phyloP scores from a whole-genome alignment of 2,797 vertebrate species.

The Cyclura pinguis region DNA sequence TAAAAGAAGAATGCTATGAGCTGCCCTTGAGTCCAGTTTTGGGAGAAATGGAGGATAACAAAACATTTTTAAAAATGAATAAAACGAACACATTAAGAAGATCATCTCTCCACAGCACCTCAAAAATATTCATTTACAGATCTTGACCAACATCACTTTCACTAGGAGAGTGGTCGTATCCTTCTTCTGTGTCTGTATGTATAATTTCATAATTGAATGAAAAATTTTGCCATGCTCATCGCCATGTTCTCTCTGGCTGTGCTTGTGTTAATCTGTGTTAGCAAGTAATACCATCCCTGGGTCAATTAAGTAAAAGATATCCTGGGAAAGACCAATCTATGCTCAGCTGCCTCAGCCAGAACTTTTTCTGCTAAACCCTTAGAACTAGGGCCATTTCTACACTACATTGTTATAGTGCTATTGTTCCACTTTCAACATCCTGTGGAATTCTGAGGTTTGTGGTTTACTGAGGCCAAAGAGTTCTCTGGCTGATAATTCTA shows the following conservation, averaged over 20 bases:
- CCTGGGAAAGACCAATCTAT: background rate
- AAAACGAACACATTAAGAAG: background rate
- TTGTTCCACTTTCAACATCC: too few relatives aligned
- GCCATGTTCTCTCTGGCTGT: background rate
- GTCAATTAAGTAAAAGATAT: conserved; percentile 51
- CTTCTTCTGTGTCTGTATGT: background rate
- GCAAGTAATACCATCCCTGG: conserved; percentile 29
- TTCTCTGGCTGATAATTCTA: too few relatives aligned
- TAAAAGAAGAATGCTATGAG: too few relatives aligned
- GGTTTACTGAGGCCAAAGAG: too few relatives aligned
- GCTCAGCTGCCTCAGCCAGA: background rate
- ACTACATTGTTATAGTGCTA: too few relatives aligned
- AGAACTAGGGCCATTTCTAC: too few relatives aligned
- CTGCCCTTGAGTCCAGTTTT: too few relatives aligned
- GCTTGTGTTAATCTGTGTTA: background rate
- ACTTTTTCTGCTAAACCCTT: conserved; percentile 30
- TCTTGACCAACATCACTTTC: background rate
- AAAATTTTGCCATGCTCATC: background rate
- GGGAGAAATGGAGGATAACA: too few relatives aligned
- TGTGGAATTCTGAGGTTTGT: too few relatives aligned
- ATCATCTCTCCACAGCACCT: too few relatives aligned
- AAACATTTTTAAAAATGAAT: too few relatives aligned
- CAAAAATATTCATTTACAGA: background rate
- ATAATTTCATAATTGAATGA: background rate
- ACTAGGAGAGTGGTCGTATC: background rate